Evolutionary conservation across 2,797 vertebrate species (phyloP).

Genomic region (Tympanoctomys barrerae): DNA sequence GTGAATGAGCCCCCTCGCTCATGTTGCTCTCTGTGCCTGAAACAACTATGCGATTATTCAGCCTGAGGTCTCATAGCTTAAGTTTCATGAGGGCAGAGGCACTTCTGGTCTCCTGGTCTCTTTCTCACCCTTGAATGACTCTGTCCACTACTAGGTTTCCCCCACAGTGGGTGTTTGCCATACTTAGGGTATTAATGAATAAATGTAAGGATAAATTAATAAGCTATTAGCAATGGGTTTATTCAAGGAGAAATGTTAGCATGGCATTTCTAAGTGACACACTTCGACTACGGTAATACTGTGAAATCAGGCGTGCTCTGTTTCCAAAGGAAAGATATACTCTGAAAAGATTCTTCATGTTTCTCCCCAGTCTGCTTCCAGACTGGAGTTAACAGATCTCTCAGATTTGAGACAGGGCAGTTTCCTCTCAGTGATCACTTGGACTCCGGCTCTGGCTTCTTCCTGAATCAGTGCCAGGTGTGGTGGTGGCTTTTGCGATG

Average conservation of each 20-base stretch:
- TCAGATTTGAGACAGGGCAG: constrained; percentile 53
- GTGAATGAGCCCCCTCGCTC: neutral
- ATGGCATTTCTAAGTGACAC: constrained; percentile 1
- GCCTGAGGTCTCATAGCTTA: neutral
- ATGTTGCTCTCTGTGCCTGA: neutral
- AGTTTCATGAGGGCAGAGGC: neutral
- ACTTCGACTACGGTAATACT: neutral
- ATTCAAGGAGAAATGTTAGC: constrained; percentile 21
- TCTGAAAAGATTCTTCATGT: constrained; percentile 32
- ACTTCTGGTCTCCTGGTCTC: neutral
- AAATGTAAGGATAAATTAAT: neutral
- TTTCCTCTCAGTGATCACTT: constrained; percentile 36
- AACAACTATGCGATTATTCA: neutral
- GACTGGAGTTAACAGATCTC: neutral
- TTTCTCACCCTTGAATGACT: neutral
- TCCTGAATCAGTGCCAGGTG: constrained; percentile 74
- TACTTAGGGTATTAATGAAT: neutral
- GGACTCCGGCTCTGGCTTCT: constrained; percentile 43
- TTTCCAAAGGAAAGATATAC: neutral
- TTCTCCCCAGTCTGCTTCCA: constrained; percentile 22
- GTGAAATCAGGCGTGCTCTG: neutral
- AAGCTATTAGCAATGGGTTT: neutral
- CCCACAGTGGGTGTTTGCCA: accelerated
- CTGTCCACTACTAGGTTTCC: neutral
- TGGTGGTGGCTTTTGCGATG: constrained; percentile 65